These are phyloP conservation scores for Camponotus vicinus DNA, from an alignment of 1,140 invertebrate genomes.

Conservation along the genomic window DNA sequence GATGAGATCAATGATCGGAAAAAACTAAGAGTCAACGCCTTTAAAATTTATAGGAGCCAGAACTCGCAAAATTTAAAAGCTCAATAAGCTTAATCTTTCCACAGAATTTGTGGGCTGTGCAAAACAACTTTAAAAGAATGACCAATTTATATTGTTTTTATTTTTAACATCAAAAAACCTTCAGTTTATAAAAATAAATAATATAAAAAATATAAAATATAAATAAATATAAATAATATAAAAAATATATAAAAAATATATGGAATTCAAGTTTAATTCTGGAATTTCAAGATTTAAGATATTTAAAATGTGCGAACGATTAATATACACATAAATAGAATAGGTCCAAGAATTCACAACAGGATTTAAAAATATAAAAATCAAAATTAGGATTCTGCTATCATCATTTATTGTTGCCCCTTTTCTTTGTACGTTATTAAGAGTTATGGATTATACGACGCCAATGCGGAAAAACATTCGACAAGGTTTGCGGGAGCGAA, in stretches of 20 bases:
- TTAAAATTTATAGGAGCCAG: neutral
- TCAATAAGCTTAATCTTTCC: neutral
- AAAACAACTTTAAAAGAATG: neutral
- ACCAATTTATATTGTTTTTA: neutral
- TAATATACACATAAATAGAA: neutral
- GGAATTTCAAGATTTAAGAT: neutral
- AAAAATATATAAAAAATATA: neutral
- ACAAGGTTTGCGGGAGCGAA: conserved; percentile 57
- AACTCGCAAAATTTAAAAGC: neutral
- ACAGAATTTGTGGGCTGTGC: neutral
- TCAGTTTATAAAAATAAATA: neutral
- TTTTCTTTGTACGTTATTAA: conserved; percentile 26
- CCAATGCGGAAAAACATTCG: conserved; percentile 65
- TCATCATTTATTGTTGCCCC: neutral
- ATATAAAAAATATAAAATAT: neutral
- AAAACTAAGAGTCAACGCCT: neutral
- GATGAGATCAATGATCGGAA: neutral
- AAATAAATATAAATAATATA: no score
- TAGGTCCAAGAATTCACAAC: no score
- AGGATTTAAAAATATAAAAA: neutral
- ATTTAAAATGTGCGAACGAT: neutral
- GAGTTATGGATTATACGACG: conserved; percentile 46
- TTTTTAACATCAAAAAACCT: neutral
- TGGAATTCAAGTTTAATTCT: neutral
- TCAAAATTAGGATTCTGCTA: neutral